Percentiles rank a stretch among this genome's conserved stretches.
Evolutionary conservation across 2,113 vertebrate species (phyloP).

Genomic region (Mugil cephalus): DNA sequence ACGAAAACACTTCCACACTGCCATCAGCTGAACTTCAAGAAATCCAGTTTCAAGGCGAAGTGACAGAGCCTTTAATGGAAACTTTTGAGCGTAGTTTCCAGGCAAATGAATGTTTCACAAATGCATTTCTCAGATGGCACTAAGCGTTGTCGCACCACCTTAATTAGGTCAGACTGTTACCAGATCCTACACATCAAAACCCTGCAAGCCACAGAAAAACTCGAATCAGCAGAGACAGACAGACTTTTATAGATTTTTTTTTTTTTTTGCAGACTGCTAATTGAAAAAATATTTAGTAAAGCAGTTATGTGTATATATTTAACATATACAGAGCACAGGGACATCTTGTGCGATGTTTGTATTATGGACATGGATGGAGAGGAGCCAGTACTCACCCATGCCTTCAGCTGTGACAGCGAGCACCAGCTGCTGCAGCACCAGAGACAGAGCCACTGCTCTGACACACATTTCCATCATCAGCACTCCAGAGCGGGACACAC

Average conservation of each 20-base stretch:
- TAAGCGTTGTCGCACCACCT: conserved; percentile 16
- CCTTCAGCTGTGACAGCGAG: conserved; percentile 80
- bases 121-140: conserved; percentile 35
- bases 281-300: background rate
- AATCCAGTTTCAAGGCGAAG: conserved; percentile 28
- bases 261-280: background rate
- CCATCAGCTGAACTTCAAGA: conserved; percentile 22
- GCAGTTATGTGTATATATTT: background rate
- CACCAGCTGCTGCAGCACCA: conserved; percentile 84
- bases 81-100: conserved; percentile 28
- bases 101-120: conserved; percentile 38
- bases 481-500: conserved; percentile 24
- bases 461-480: conserved; percentile 73
- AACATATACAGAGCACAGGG: conserved; percentile 3
- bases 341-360: conserved; percentile 4
- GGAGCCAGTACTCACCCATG: conserved; percentile 85
- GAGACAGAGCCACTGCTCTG: conserved; percentile 78
- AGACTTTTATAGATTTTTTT: background rate
- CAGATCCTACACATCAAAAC: conserved; percentile 9
- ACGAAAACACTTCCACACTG: conserved; percentile 21
- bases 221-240: background rate
- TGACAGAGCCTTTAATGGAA: conserved; percentile 45
- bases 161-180: conserved; percentile 39
- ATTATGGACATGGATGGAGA: background rate
- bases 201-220: conserved; percentile 12